Conservation (phyloP, 2,113 vertebrate species). For the Neodon shergylaensis region DNA sequence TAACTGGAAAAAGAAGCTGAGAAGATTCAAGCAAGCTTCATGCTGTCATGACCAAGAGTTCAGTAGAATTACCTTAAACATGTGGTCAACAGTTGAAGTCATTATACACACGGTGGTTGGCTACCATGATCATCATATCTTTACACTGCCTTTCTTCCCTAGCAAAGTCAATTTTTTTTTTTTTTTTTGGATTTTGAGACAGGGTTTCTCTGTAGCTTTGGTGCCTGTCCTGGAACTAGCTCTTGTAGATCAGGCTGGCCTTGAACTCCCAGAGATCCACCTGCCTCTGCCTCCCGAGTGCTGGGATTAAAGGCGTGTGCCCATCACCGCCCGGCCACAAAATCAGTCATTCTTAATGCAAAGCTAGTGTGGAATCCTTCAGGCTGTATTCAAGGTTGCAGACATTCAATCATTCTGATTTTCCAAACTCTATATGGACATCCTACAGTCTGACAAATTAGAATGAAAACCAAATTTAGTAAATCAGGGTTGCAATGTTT, state of each 20-base stretch:
- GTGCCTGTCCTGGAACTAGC: no score
- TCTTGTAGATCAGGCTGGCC: no score
- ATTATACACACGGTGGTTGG: neutral
- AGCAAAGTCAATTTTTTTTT: neutral
- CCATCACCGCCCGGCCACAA: no score
- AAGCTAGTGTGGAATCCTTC: neutral
- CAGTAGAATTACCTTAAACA: neutral
- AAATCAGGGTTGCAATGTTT: neutral
- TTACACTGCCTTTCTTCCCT: neutral
- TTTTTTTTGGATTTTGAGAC: no score
- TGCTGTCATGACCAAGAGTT: neutral
- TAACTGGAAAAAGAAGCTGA: neutral
- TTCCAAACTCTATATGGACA: neutral
- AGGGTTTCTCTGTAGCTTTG: no score
- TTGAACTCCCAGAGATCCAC: no score
- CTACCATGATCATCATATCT: neutral
- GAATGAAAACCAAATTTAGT: conserved; percentile 28
- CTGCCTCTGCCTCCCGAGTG: no score
- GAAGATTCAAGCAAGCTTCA: neutral
- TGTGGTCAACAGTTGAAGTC: neutral
- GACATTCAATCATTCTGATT: neutral
- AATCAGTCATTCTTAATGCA: neutral
- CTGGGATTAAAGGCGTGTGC: no score
- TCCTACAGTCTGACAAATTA: conserved; percentile 9
- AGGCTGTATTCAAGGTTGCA: neutral